Conservation (phyloP, 2,888 invertebrate species). For the Melangyna quadrimaculata region DNA sequence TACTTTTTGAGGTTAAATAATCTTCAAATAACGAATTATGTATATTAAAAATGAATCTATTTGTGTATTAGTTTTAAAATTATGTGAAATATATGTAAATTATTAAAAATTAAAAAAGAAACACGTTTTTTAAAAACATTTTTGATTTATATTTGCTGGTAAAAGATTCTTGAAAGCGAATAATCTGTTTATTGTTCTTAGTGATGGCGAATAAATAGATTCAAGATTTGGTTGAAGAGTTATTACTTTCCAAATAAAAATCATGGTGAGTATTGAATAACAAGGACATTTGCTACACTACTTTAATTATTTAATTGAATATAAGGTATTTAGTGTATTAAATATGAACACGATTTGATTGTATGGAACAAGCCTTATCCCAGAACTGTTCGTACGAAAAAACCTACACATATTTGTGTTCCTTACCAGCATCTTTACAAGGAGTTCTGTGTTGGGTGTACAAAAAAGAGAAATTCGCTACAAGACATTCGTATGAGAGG, state of each 20-base stretch:
- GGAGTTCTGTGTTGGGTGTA: too few species aligned
- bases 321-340: too few species aligned
- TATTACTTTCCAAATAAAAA: not conserved
- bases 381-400: too few species aligned
- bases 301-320: too few species aligned
- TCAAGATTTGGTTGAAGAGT: not conserved
- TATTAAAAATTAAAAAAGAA: not conserved
- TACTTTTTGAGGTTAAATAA: conserved; percentile 37
- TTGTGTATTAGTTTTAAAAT: conserved; percentile 55
- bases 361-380: too few species aligned
- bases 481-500: too few species aligned
- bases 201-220: not conserved
- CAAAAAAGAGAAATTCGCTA: too few species aligned
- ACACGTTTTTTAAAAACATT: not conserved
- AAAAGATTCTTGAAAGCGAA: not conserved
- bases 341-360: too few species aligned
- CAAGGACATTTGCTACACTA: too few species aligned
- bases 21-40: conserved; percentile 11
- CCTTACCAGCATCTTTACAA: too few species aligned
- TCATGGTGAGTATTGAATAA: not conserved
- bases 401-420: too few species aligned
- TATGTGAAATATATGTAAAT: conserved; percentile 56
- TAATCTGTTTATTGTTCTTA: too few species aligned
- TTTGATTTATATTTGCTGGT: not conserved
- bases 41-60: conserved; percentile 15